Evolutionary conservation across 2,888 invertebrate species (phyloP).

Genomic region (Eristalis pertinax): DNA sequence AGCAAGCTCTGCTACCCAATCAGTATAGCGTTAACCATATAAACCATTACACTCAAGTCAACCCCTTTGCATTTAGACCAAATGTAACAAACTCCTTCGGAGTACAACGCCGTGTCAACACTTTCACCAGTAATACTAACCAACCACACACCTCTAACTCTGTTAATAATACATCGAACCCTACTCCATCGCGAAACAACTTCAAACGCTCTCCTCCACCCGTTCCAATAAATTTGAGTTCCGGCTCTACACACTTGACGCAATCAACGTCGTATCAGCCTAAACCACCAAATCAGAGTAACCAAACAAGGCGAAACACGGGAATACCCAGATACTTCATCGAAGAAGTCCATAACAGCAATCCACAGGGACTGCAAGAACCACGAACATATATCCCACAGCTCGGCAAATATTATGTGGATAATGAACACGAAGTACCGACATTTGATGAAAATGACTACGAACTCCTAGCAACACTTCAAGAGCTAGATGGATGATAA

Average conservation of each 20-base stretch:
- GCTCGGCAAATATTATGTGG: background rate
- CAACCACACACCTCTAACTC: background rate
- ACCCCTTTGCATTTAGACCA: too few species aligned
- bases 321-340: background rate
- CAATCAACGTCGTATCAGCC: too few species aligned
- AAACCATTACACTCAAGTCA: too few species aligned
- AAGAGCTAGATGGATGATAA: background rate
- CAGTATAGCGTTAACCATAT: too few species aligned
- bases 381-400: background rate
- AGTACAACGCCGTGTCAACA: too few species aligned
- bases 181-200: background rate
- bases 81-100: too few species aligned
- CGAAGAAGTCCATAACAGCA: background rate
- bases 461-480: background rate
- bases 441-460: background rate
- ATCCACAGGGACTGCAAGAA: background rate
- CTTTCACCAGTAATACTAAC: too few species aligned
- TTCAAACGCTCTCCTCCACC: background rate
- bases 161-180: background rate
- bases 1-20: too few species aligned
- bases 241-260: too few species aligned
- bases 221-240: background rate
- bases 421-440: background rate
- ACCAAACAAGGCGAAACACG: background rate
- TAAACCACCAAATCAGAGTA: too few species aligned